Evolutionary conservation across 2,113 vertebrate species (phyloP).

Genomic region (Malurus melanocephalus): DNA sequence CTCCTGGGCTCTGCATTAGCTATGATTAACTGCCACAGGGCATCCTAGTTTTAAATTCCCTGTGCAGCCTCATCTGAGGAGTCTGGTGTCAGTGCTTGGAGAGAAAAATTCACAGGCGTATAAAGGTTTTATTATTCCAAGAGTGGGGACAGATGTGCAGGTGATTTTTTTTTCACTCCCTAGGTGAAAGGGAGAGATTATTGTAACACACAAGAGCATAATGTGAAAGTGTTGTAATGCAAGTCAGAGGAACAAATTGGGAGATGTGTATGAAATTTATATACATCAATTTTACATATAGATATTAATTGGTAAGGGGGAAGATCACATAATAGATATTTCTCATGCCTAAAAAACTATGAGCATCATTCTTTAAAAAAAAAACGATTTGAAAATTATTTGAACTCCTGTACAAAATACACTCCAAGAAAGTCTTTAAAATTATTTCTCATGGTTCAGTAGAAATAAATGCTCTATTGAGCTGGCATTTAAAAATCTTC

Average conservation of each 20-base stretch:
- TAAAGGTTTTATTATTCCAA: neutral
- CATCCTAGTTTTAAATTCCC: slow-evolving; percentile 3
- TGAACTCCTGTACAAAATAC: neutral
- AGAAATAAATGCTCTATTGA: neutral
- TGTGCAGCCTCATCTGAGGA: neutral
- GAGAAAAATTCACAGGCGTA: neutral
- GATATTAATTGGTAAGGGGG: neutral
- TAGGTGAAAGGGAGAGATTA: neutral
- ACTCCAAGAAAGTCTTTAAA: neutral
- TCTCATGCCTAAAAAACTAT: neutral
- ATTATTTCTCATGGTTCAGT: neutral
- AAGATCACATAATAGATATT: neutral
- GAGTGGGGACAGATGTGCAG: neutral
- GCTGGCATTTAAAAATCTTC: neutral
- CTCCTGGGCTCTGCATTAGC: neutral
- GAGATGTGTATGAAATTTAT: neutral
- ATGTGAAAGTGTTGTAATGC: neutral
- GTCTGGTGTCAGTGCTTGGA: neutral
- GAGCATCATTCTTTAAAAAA: neutral
- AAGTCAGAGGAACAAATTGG: neutral
- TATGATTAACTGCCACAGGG: neutral
- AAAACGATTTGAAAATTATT: neutral
- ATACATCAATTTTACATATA: neutral
- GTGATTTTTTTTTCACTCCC: neutral
- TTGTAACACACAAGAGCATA: neutral